Base-by-base conservation (phyloP, 2,113 vertebrate genomes). In the Corydoras maculifer region DNA sequence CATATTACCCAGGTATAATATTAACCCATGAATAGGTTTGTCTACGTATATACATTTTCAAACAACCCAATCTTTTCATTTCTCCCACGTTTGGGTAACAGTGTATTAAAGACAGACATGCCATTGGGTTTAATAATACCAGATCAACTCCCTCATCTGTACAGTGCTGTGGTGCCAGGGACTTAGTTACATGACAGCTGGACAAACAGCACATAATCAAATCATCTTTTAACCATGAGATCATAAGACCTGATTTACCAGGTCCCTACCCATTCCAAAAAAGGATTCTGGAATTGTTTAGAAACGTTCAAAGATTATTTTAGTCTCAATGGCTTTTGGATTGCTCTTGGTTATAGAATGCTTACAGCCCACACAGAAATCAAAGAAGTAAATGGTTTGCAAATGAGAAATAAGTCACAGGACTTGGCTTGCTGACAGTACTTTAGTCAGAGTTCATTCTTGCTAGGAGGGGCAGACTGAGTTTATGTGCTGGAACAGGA, bases 161-260 rank as follows among this genome's bases (percentile, higher is more conserved):
- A 11, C 31, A 15, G n/a, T 11, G 31, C 11, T 51, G 25, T 11
- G 61, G 18, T 29, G 61, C 51, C 73, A 70, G 43, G 31, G n/a
- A 35, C 66, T 69, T 43, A 70, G 9, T 62, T 25, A 72, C 49
- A 50, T 31, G 10, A 62, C 61, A 68, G 65, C 58, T 68, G 68
- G 58, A 69, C 13, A 43, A 75, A 61, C 54, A 29, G 29, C 29
- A 54, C 54, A 18, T 49, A 61, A 68, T n/a, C 66, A 25, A 70
- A 49, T 8, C 61, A 65, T 78, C 69, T 14, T 31, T 11, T 55
- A 75, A 49, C 58, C 58, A 67, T 68, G 66, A 75, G 62, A 51
- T 73, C 74, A 76, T 32, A 68, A 68, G 4, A n/a, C 30, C 35
- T 59, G 32, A 72, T 31, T 69, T 48, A 73, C 30, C 25, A 4